Conservation (phyloP, 1,140 invertebrate genomes). For the Lasaia peninsularis region DNA sequence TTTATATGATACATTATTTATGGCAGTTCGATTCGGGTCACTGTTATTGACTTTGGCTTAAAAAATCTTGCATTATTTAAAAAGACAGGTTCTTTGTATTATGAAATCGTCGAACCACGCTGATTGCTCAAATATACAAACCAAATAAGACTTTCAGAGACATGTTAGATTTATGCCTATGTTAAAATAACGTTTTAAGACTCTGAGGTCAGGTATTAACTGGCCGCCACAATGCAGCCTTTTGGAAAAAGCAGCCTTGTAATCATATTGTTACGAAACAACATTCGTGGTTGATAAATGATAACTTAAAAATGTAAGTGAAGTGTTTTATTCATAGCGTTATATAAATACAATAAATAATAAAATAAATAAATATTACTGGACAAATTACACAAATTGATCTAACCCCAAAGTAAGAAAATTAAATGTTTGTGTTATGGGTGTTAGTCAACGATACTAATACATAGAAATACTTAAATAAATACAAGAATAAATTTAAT, state of each 20-base stretch:
- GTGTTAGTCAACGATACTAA: no score
- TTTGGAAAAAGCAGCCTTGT: slow-evolving; percentile 7
- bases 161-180: slow-evolving; percentile 2
- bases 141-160: slow-evolving; percentile 23
- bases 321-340: not conserved
- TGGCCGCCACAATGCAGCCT: not conserved
- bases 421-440: no score
- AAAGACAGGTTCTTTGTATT: slow-evolving; percentile 47
- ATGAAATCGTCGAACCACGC: slow-evolving; percentile 32
- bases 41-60: slow-evolving; percentile 52
- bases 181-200: not conserved
- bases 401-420: no score
- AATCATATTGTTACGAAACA: not conserved
- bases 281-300: not conserved
- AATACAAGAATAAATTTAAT: no score
- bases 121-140: slow-evolving; percentile 44
- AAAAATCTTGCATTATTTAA: slow-evolving; percentile 42
- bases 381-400: no score
- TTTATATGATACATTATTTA: not conserved
- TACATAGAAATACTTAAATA: no score
- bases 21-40: slow-evolving; percentile 33
- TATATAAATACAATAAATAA: no score
- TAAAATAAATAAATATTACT: no score
- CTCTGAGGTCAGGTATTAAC: not conserved
- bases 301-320: not conserved